These are phyloP conservation scores for Drosophila paucipuncta DNA, from an alignment of 2,888 invertebrate species.

Conservation along the genomic window DNA sequence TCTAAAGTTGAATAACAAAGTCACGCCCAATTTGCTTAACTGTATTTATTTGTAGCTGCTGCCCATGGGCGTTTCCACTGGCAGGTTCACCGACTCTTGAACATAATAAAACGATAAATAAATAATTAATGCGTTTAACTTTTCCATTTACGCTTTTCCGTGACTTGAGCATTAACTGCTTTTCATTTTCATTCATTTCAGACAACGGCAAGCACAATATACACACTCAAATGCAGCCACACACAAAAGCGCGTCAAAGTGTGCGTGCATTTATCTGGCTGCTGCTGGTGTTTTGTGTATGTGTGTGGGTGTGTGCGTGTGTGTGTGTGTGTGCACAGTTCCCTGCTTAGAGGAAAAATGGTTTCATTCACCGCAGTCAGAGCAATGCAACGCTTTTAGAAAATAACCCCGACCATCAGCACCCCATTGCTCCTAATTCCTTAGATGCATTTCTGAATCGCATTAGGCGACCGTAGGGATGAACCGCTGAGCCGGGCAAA, in stretches of 20 bases:
- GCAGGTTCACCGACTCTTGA: constrained; percentile 80
- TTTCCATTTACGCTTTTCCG: constrained; percentile 81
- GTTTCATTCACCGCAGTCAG: constrained; percentile 42
- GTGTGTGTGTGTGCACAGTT: not conserved
- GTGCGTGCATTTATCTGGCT: constrained; percentile 38
- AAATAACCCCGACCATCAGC: constrained; percentile 18
- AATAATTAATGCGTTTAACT: constrained; percentile 83
- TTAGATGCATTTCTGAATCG: constrained; percentile 58
- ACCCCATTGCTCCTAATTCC: constrained; percentile 15
- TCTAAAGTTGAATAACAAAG: constrained; percentile 55
- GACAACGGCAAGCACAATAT: constrained; percentile 28
- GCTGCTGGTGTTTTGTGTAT: not conserved
- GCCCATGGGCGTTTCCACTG: constrained; percentile 36
- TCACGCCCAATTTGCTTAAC: constrained; percentile 73
- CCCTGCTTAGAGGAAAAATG: constrained; percentile 25
- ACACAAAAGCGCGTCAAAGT: constrained; percentile 54
- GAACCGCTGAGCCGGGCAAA: constrained; percentile 66
- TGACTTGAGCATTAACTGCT: constrained; percentile 79
- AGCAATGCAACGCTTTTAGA: constrained; percentile 49
- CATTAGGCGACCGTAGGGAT: constrained; percentile 46
- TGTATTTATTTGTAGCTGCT: constrained; percentile 44
- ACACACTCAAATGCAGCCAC: constrained; percentile 19
- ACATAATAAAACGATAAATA: constrained; percentile 77
- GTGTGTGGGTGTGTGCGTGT: constrained; percentile 1
- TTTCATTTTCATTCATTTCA: constrained; percentile 78